Base-by-base conservation (phyloP, 2,888 invertebrate species). In the Pegoplata infirma region DNA sequence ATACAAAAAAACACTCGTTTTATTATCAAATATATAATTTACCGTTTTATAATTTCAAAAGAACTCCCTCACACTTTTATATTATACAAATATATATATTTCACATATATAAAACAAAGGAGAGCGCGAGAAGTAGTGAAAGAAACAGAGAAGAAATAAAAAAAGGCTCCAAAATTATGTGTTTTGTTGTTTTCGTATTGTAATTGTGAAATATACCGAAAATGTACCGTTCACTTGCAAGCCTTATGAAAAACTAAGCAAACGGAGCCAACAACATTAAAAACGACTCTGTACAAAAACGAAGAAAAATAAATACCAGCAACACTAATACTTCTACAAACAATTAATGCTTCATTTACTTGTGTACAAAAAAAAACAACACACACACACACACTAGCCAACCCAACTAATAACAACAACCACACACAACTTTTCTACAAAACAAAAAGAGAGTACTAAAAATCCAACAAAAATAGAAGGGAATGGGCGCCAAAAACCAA, bases 231-330 rank as follows among this genome's bases (percentile, higher is more conserved):
- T 77, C 80, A 71, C 64, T 77, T 58, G 74, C 73, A 80, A 74
- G 71, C 80, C 72, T 69, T 74, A 64, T 75, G 80, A 77, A 80
- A 80, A 80, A 80, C 80, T 80, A 76, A 80, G 68, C 76, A 76
- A 68, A 64, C 76, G 76, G 76, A 76, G 80, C 76, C 79, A 79
- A 72, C 79, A 75, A 56, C 59, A 79, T 75, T 75, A 72, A 72
- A 73, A 63, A 56, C 71, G 25, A 75, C 75, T 79, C 59, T 53
- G 32, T 19, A 66, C 69, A 36, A 25, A 55, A 49, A 55, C 55
- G 61, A 71, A 68, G 47, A 53, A 63, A 55, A 40, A 25, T 0
- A 5, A 40, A 36, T 49, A 49, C 53, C 44, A 10, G 44, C 47
- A 17, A 61, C 58, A 76, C 76, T 36, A 28, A 66, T n/a, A 55